These are phyloP conservation scores for Ectemnius cavifrons DNA, from an alignment of 2,888 invertebrate genomes.

Conservation along the genomic window DNA sequence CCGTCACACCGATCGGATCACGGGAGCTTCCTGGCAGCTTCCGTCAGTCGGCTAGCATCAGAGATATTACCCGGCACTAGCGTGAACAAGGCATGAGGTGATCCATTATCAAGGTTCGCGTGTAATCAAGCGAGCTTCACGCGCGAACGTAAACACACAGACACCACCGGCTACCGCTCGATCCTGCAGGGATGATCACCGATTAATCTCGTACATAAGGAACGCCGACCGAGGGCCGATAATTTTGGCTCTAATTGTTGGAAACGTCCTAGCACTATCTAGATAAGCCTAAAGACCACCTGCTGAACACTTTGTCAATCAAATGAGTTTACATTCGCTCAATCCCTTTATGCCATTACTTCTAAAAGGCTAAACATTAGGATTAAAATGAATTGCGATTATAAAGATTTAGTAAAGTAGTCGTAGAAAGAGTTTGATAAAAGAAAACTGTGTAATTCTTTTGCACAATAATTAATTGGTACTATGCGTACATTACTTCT, in stretches of 20 bases:
- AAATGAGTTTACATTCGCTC: too few species aligned
- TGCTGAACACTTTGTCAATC: too few species aligned
- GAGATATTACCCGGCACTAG: constrained; percentile 55
- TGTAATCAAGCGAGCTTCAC: constrained; percentile 61
- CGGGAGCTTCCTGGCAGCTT: constrained; percentile 33
- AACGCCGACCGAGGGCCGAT: constrained; percentile 33
- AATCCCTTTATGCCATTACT: too few species aligned
- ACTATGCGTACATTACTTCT: too few species aligned
- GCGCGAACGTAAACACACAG: constrained; percentile 57
- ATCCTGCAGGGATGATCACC: constrained; percentile 55
- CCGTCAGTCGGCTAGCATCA: constrained; percentile 40
- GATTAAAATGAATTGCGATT: too few species aligned
- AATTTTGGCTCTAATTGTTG: constrained; percentile 14
- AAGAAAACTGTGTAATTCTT: too few species aligned
- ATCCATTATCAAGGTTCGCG: constrained; percentile 61
- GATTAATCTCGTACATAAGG: constrained; percentile 59
- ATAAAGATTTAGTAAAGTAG: too few species aligned
- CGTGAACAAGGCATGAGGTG: constrained; percentile 59
- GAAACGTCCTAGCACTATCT: constrained; percentile 13
- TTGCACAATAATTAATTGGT: too few species aligned
- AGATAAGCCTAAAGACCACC: too few species aligned
- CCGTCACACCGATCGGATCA: constrained; percentile 23
- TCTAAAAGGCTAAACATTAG: too few species aligned
- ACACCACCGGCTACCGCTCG: constrained; percentile 20
- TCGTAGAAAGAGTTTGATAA: too few species aligned